Evolutionary conservation across 2,113 vertebrate genomes (phyloP), one percentile per base, ranked within the genome.

Genomic region (Cygnus atratus): DNA sequence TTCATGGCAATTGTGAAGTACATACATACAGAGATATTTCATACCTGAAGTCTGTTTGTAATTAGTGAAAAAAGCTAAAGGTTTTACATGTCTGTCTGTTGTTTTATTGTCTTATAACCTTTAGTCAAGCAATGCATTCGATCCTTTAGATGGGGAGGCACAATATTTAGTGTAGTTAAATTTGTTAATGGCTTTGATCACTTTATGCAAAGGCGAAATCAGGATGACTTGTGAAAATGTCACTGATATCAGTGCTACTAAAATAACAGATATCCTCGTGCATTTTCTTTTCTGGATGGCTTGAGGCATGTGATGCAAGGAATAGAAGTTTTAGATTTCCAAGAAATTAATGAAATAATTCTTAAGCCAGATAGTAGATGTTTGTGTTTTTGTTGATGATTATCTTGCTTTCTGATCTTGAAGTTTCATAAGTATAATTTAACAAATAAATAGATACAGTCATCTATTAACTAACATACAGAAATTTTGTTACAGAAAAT

Each of bases 131-230:
- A 28, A 20, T 26, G 2, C 48, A 22, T 25, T 54, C 14, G 2
- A 1, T 68, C 14, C 86, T 94, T 35, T 39, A 28, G 13, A 29
- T 46, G 19, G 6, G 4, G 43, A 86, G 13, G 11, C 31, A 37
- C 13, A 52, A n/a, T 94, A 74, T 81, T 95, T 80, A 25, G 17
- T 57, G 9, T 84, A 79, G 74, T 29, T 87, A 87, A 83, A 88
- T 70, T 88, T 79, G 10, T 76, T 84, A 83, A 50, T 62, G 43
- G 25, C 71, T 96, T 92, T 84, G 71, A 72, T 94, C 29, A 87
- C 43, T 76, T 95, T 80, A 82, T 61, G 57, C 57, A 90, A 84
- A 80, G 22, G 55, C 81, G 57, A 92, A 84, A 93, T 75, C 63
- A 87, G 29, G n/a, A 35, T 87, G 25, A 31, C 62, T 58, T 5